Evolutionary conservation across 2,888 invertebrate species (phyloP).

Genomic region (Troglohyphantes excavatus): DNA sequence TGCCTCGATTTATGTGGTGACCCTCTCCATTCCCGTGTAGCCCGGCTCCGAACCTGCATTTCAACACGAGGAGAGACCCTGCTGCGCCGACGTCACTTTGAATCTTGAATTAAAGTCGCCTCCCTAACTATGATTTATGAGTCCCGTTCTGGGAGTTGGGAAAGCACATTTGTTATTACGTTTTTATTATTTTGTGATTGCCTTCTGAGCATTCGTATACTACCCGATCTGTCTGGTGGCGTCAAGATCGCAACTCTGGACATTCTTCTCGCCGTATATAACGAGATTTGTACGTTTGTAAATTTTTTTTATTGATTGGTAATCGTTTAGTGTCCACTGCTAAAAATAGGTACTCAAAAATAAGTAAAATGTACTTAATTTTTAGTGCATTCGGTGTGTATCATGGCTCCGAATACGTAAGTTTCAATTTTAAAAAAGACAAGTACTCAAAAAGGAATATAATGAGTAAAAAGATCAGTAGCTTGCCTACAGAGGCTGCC

Average conservation of each 20-base stretch:
- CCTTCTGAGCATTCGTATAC: neutral
- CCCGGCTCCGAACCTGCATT: slow-evolving; percentile 37
- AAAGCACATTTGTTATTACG: slow-evolving; percentile 65
- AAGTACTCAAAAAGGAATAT: no score
- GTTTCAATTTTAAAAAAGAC: no score
- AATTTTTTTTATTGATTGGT: no score
- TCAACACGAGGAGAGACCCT: slow-evolving; percentile 58
- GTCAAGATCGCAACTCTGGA: neutral
- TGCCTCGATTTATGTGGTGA: slow-evolving; percentile 21
- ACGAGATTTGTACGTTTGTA: neutral
- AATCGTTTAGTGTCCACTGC: no score
- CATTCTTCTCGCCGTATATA: neutral
- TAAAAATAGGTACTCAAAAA: no score
- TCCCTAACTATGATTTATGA: slow-evolving; percentile 74
- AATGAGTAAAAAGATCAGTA: no score
- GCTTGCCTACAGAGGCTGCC: no score
- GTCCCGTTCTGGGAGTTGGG: slow-evolving; percentile 40
- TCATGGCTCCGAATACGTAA: no score
- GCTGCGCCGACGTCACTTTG: slow-evolving; percentile 46
- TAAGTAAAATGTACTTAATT: no score
- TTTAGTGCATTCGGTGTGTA: no score
- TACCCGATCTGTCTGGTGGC: neutral
- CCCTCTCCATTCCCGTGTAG: neutral
- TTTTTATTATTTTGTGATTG: neutral
- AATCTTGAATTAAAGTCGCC: slow-evolving; percentile 74